phyloP scores from a whole-genome alignment of 2,113 vertebrate species.

The Pampusana beccarii region DNA sequence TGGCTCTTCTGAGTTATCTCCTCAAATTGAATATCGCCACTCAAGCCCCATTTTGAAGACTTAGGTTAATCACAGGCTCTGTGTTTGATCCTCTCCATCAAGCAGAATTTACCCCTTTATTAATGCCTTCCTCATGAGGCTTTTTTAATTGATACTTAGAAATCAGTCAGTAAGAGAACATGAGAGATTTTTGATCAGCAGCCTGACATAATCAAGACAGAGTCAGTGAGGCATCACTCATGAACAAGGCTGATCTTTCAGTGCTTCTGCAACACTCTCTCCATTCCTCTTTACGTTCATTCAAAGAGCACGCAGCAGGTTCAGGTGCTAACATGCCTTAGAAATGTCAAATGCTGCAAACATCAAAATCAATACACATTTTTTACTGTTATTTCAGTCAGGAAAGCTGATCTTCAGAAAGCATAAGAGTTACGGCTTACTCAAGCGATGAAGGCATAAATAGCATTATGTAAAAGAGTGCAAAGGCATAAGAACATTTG shows the following conservation, averaged over 20 bases:
- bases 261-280: background rate
- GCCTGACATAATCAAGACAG: slow-evolving; percentile 4
- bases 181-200: background rate
- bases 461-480: background rate
- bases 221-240: background rate
- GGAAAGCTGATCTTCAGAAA: background rate
- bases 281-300: background rate
- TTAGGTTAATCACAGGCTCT: background rate
- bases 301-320: background rate
- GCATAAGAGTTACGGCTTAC: background rate
- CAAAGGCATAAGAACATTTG: background rate
- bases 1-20: background rate
- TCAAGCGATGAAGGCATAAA: background rate
- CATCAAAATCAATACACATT: background rate
- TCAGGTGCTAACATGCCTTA: background rate
- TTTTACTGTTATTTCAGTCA: background rate
- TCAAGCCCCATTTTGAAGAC: background rate
- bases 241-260: background rate
- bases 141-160: background rate
- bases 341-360: background rate
- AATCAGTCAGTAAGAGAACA: background rate
- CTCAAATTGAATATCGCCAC: background rate
- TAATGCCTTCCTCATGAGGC: background rate
- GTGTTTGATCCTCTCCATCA: background rate
- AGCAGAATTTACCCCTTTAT: background rate